Evolutionary conservation across 2,797 vertebrate genomes (phyloP), one percentile per base, ranked within the genome.

Genomic region (Esox lucius): DNA sequence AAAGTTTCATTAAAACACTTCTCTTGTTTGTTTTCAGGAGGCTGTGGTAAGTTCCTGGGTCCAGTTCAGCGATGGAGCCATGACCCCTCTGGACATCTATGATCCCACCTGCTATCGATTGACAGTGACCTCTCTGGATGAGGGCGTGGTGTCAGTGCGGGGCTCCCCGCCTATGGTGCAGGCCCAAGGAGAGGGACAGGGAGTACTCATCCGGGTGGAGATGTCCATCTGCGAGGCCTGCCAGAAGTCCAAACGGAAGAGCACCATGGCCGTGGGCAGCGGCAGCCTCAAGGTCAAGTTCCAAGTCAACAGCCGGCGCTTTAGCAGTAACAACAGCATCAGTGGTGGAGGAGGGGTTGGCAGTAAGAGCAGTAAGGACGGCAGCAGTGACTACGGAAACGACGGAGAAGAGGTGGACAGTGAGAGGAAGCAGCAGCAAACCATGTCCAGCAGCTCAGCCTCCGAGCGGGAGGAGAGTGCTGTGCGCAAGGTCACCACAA

Each of bases 191-290:
- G 95, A 98, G 79, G 97, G 96, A 0, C 95, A 96, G 62, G 97
- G 96, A 0, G 79, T 91, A 0, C 88, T 98, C 79, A 93, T 98
- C 26, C 93, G 86, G 83, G 94, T 96, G 0, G 96, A 98, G 76
- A 94, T 98, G 93, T 93, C 94, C 26, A 97, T 98, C 85, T 96
- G 95, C 0, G 96, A 97, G 59, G 87, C 90, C 0, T 98, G 97
- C 86, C 96, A 96, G 88, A 98, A 97, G 77, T 95, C 95, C 66
- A 97, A 96, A 81, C 92, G 96, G 33, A 98, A 96, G 91, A 98
- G 95, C 16, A 86, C 94, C 17, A 89, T 98, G 5, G 95, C 96
- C 0, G 90, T 95, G 0, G 97, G 96, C 0, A 96, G 91, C 0
- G 96, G 95, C 1, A 94, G 86, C 81, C 85, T 98, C 39, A 95